These are phyloP conservation scores for Dryadula phaetusa DNA, from an alignment of 2,888 invertebrate genomes.

Conservation along the genomic window DNA sequence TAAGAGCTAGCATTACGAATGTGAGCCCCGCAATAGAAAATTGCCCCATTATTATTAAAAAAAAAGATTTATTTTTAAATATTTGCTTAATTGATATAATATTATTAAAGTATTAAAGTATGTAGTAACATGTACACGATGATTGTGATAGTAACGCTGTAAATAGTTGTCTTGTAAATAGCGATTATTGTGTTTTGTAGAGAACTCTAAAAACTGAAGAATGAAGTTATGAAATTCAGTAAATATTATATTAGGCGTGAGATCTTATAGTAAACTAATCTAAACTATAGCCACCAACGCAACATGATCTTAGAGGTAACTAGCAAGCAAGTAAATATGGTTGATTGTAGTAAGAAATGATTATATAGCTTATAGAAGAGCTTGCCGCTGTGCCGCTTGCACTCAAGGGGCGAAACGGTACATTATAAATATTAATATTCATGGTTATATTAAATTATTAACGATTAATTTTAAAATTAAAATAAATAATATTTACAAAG, in stretches of 20 bases:
- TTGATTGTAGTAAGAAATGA: not conserved
- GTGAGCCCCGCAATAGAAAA: not conserved
- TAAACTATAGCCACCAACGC: too few species aligned
- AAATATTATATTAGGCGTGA: not conserved
- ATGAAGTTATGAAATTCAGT: constrained; percentile 1
- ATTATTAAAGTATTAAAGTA: not conserved
- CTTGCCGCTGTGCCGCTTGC: too few species aligned
- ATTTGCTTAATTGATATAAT: not conserved
- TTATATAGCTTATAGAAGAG: not conserved
- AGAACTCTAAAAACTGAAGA: not conserved
- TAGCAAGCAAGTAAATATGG: not conserved
- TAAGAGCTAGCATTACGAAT: constrained; percentile 17
- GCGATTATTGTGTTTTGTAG: not conserved
- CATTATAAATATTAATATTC: too few species aligned
- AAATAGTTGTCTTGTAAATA: constrained; percentile 25
- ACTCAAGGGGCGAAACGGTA: too few species aligned
- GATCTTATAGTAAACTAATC: not conserved
- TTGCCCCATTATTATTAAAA: constrained; percentile 1
- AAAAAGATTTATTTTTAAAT: constrained; percentile 13
- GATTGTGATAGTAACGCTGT: constrained; percentile 31
- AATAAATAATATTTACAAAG: too few species aligned
- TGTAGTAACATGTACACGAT: not conserved
- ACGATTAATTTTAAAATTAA: too few species aligned
- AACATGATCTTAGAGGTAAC: not conserved
- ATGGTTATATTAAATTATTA: too few species aligned